These are phyloP conservation scores for Peromyscus melanophrys DNA, from an alignment of 2,797 vertebrate species.

Conservation along the genomic window DNA sequence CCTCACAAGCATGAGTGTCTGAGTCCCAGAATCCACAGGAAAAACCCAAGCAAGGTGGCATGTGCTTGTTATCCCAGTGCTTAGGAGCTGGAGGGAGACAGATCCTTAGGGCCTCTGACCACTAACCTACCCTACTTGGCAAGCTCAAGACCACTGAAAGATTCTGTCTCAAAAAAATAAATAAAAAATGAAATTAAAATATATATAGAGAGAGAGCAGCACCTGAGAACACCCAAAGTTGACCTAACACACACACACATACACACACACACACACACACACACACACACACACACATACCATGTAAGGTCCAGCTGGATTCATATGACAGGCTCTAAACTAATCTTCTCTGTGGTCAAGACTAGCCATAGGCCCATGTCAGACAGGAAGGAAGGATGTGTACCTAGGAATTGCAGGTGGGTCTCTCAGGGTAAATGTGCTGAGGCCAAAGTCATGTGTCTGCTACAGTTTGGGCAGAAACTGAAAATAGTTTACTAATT, in stretches of 20 bases:
- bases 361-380: neutral
- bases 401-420: neutral
- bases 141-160: neutral
- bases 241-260: neutral
- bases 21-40: neutral
- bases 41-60: neutral
- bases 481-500: slow-evolving; percentile 11
- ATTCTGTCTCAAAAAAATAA: neutral
- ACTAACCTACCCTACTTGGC: too few species aligned
- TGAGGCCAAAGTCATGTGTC: neutral
- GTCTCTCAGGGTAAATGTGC: neutral
- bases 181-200: too few species aligned
- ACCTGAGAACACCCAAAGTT: too few species aligned
- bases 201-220: too few species aligned
- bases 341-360: neutral
- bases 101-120: neutral
- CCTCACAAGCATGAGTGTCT: too few species aligned
- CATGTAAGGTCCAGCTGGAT: neutral
- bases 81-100: neutral
- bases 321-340: neutral
- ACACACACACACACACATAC: neutral
- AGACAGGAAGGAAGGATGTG: neutral
- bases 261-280: neutral
- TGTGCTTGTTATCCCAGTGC: neutral
- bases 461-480: neutral